Percentiles rank a stretch among this genome's conserved stretches.
These are phyloP conservation scores for Eudasyphora cyanicolor DNA, from an alignment of 2,888 invertebrate species.

Conservation along the genomic window DNA sequence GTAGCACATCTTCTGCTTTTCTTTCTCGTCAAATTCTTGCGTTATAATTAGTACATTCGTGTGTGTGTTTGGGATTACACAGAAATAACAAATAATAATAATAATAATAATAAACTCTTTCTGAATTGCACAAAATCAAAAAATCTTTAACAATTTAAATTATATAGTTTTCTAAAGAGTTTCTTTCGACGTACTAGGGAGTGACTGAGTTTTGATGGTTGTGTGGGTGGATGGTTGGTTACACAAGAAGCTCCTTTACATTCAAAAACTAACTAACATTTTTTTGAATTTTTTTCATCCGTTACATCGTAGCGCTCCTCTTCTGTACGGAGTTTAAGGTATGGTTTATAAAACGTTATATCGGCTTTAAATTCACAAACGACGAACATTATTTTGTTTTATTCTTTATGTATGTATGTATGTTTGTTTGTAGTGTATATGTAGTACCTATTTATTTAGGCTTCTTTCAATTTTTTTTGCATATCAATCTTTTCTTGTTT, in stretches of 20 bases:
- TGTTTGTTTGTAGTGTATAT: not conserved
- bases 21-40: not conserved
- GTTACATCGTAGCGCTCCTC: not conserved
- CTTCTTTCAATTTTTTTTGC: not conserved
- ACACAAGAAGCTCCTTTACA: too few species aligned
- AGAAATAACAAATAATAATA: slow-evolving; percentile 19
- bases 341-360: slow-evolving; percentile 40
- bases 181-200: not conserved
- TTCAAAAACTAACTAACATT: too few species aligned
- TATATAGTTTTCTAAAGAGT: slow-evolving; percentile 21
- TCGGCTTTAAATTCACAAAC: slow-evolving; percentile 53
- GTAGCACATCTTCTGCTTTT: slow-evolving; percentile 12
- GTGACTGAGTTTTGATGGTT: not conserved
- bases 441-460: too few species aligned
- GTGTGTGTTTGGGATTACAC: not conserved
- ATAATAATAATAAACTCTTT: not conserved
- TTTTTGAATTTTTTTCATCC: not conserved
- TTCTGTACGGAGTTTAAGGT: too few species aligned
- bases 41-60: slow-evolving; percentile 36
- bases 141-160: not conserved
- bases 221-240: not conserved
- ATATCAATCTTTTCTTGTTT: slow-evolving; percentile 5
- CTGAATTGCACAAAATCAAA: slow-evolving; percentile 44
- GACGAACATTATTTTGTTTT: slow-evolving; percentile 26
- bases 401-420: not conserved